Base-by-base conservation (phyloP, 2,797 vertebrate genomes). In the Gephyroberyx darwinii region DNA sequence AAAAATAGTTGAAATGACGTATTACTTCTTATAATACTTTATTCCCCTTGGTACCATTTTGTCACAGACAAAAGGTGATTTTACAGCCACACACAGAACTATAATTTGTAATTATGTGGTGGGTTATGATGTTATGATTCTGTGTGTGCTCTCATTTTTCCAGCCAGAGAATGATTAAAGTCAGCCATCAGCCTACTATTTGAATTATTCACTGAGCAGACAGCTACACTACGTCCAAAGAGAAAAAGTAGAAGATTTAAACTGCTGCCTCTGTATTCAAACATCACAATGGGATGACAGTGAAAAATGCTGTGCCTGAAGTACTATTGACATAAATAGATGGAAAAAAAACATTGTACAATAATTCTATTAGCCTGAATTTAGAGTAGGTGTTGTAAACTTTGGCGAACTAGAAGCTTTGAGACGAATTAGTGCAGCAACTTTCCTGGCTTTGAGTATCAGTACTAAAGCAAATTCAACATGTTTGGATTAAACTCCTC, bases 51-150 rank as follows among this genome's bases (percentile, higher is more conserved):
- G 82, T 66, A 59, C n/a, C 55, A 50, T 85, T 84, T 88, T 80
- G 54, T 65, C 67, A 79, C 61, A 86, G 74, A 78, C 77, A 77
- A 73, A 87, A 75, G 74, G 71, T 57, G 75, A 80, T 84, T 85
- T 83, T 72, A 81, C 71, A 70, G 58, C 74, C 61, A 20, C 62
- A 79, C 81, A 81, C 72, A 65, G 63, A 55, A 64, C 69, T 74
- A 53, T 86, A 84, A 88, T 88, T 87, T 88, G 82, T 75, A 88
- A 89, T 90, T 87, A 89, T 84, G 66, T 41, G 13, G 30, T n/a
- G 57, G 62, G 69, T 81, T 88, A 78, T 84, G 48, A 76, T 71
- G 74, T 75, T 84, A 84, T 77, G 81, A 86, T 86, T 90, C 69
- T 60, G 51, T 81, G 71, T 75, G 56, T 81, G 82, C 81, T 79